Evolutionary conservation across 2,797 vertebrate species (phyloP), one percentile per base, ranked within the genome.

Genomic region (Gymnocypris eckloni): DNA sequence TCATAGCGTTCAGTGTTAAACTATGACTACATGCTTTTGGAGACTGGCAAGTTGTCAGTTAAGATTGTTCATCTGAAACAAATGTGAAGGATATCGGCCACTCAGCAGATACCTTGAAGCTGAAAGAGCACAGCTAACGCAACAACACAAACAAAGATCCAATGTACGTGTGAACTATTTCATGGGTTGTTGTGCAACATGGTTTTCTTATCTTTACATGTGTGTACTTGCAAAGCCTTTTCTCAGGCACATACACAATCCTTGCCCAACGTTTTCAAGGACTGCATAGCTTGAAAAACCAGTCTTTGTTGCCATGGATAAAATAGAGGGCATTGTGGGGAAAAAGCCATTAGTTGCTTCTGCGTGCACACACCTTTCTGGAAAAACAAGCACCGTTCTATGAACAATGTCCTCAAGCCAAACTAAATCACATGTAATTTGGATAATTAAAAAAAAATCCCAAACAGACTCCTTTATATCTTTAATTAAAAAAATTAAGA

Each of bases 221-320:
- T 11, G 56, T 37, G 71, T 43, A 5, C 37, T 41, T 4, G 37
- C 18, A 1, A 70, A 54, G 25, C 50, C 43, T 76, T 54, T 20
- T 39, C 43, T 71, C 66, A 10, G 61, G 33, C 75, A 11, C 84
- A 48, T 54, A 80, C 52, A 71, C 37, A 59, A 45, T 69, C 64
- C 64, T 70, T 82, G 48, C 64, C 28, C 73, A 71, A 84, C 91
- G 94, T 92, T 92, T 86, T 94, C 93, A 90, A 93, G 93, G 92
- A 93, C 89, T 20, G 87, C 89, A 87, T 89, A 93, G 95, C 97
- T 94, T 79, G 97, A 96, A 97, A 97, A 98, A 98, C 97, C 96
- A 96, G 97, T 98, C 91, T 90, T 88, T 82, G 93, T 95, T 90
- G 91, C 93, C 93, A 91, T 93, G 94, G 95, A 93, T 93, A 94